phyloP scores from a whole-genome alignment of 2,797 vertebrate genomes.

The Heliangelus exortis region DNA sequence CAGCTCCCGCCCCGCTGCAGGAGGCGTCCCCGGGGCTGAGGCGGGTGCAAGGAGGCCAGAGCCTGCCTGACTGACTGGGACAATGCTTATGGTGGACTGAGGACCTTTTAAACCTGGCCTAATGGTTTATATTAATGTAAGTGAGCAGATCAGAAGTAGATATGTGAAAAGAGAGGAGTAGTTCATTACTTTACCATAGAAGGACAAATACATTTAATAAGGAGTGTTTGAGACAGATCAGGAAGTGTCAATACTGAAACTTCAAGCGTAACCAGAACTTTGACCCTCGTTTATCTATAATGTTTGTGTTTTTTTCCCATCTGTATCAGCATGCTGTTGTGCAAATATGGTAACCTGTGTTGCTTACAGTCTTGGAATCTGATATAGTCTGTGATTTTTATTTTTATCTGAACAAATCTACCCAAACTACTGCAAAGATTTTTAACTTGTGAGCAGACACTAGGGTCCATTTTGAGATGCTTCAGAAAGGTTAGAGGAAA shows the following conservation, averaged over 20 bases:
- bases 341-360: background rate
- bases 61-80: background rate
- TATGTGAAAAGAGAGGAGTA: background rate
- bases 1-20: rapidly evolving
- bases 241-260: conserved; percentile 29
- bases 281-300: conserved; percentile 45
- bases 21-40: background rate
- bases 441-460: background rate
- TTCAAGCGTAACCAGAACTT: conserved; percentile 43
- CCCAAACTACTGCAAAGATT: background rate
- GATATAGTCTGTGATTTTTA: background rate
- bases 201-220: background rate
- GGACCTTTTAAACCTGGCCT: background rate
- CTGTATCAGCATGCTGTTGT: background rate
- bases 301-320: background rate
- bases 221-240: background rate
- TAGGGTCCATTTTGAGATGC: background rate
- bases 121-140: background rate
- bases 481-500: background rate
- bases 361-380: background rate
- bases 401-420: background rate
- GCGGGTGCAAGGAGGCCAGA: background rate
- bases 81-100: background rate
- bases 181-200: background rate
- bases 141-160: background rate